Evolutionary conservation across 2,888 invertebrate genomes (phyloP).

Genomic region (Nemurella pictetii): DNA sequence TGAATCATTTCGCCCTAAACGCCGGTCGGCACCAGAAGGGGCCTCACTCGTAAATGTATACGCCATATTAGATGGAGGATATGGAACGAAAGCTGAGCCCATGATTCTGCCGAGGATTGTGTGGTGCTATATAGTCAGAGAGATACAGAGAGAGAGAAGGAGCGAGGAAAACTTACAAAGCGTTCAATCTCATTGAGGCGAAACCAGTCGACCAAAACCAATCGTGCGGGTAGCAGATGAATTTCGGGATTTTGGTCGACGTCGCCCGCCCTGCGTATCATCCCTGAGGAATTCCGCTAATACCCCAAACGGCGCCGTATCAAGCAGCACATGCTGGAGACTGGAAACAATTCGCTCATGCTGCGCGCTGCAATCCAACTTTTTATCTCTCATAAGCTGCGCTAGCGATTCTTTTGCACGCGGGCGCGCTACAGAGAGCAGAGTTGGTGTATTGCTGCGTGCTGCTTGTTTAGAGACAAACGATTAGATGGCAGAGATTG

Average conservation of each 20-base stretch:
- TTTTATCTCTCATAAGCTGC: not conserved
- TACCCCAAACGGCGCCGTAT: slow-evolving; percentile 31
- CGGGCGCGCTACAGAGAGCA: too few relatives aligned
- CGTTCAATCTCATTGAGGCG: slow-evolving; percentile 35
- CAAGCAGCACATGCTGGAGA: slow-evolving; percentile 38
- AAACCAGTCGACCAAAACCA: slow-evolving; percentile 32
- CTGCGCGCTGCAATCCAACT: not conserved
- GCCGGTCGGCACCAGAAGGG: slow-evolving; percentile 16
- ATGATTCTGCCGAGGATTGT: not conserved
- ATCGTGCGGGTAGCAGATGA: slow-evolving; percentile 37
- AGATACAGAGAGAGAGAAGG: not conserved
- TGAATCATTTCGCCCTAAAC: slow-evolving; percentile 38
- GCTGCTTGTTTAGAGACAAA: too few relatives aligned
- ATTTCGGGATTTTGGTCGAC: slow-evolving; percentile 37
- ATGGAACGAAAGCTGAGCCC: not conserved
- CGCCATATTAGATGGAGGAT: not conserved
- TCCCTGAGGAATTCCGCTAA: slow-evolving; percentile 31
- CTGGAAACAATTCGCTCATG: not conserved
- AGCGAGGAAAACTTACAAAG: slow-evolving; percentile 27
- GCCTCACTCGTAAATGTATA: not conserved
- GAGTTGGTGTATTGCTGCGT: too few relatives aligned
- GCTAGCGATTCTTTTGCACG: too few relatives aligned
- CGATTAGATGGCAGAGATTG: too few relatives aligned
- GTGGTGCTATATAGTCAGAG: not conserved
- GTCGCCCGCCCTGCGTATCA: not conserved